Conservation (phyloP, 2,888 invertebrate species). For the Ariolimax columbianus region DNA sequence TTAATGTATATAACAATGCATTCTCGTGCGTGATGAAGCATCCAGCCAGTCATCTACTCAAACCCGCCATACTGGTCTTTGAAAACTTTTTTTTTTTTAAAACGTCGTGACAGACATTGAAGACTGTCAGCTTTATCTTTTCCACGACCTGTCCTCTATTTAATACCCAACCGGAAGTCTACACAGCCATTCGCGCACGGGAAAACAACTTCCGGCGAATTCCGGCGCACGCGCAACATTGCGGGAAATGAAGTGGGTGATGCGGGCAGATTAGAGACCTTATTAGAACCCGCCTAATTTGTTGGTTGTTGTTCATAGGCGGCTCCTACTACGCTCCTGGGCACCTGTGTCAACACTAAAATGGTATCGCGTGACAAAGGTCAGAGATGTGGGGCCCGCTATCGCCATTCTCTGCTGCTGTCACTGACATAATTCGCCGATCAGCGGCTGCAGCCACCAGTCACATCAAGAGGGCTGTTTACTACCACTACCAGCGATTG, state of each 20-base stretch:
- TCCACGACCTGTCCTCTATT: constrained; percentile 1
- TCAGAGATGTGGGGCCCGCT: constrained; percentile 3
- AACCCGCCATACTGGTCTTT: too few species aligned
- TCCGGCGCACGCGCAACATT: constrained; percentile 49
- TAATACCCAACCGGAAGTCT: constrained; percentile 28
- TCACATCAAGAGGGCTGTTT: not conserved
- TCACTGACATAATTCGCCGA: constrained; percentile 22
- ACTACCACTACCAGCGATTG: not conserved
- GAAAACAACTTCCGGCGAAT: constrained; percentile 44
- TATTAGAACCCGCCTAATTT: constrained; percentile 41
- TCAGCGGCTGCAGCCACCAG: constrained; percentile 3
- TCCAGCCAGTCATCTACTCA: not conserved
- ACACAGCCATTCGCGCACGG: constrained; percentile 30
- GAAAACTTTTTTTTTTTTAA: not conserved
- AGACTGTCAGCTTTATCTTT: constrained; percentile 5
- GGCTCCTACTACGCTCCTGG: constrained; percentile 2
- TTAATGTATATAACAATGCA: not conserved
- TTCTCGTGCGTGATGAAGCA: not conserved
- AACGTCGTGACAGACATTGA: not conserved
- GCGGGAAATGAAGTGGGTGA: constrained; percentile 45
- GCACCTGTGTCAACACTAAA: constrained; percentile 49
- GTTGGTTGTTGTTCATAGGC: constrained; percentile 34
- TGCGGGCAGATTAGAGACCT: constrained; percentile 47
- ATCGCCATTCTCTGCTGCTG: constrained; percentile 24
- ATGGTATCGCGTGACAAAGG: constrained; percentile 23